Base-by-base conservation (phyloP, 1,140 invertebrate genomes). In the Macrosteles quadrilineatus region DNA sequence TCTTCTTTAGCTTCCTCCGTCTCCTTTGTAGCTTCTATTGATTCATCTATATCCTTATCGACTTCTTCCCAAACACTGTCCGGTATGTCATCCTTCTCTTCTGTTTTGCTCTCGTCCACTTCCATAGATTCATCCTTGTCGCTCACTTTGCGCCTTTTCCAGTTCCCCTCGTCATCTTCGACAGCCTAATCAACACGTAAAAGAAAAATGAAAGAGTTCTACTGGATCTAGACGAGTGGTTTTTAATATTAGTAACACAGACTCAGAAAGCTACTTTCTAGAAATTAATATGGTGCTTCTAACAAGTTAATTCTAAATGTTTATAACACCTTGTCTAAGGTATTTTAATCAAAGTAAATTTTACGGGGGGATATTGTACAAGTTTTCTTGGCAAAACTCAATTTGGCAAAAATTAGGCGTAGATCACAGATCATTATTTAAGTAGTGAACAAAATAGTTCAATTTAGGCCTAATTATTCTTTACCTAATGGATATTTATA, bases 161-260 rank as follows among this genome's bases (percentile, higher is more conserved):
- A 69, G 19, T 72, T 72, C 23, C 70, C 72, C 40, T 68, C 65
- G 2, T 82, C 81, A 50, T 80, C 62, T n/a, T 36, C 62, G 14
- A 23, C 11, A 21, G 29, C n/a, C 62, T 78, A 23, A 80, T n/a
- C n/a, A n/a, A n/a, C n/a, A n/a, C n/a, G n/a, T 77, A 17, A 77
- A 77, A 32, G 80, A 80, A 0, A 76, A 75, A 72, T 78, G 76
- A 55, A 77, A 72, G 67, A 79, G 79, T 21, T 81, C 77, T 1
- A 74, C 73, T 1, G 74, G 67, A 6, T 74, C 71, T 47, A 77
- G 76, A 59, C 69, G 76, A 55, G 74, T n/a, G n/a, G n/a, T n/a
- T n/a, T n/a, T n/a, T n/a, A n/a, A n/a, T n/a, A 73, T 66, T 69
- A 53, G 70, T 29, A 43, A 43, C n/a, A 43, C 9, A 43, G n/a